A percentile compares a stretch with the other conserved stretches of the same genome.
Conservation (phyloP, 2,113 vertebrate species). For the Plecturocebus donacophilus region DNA sequence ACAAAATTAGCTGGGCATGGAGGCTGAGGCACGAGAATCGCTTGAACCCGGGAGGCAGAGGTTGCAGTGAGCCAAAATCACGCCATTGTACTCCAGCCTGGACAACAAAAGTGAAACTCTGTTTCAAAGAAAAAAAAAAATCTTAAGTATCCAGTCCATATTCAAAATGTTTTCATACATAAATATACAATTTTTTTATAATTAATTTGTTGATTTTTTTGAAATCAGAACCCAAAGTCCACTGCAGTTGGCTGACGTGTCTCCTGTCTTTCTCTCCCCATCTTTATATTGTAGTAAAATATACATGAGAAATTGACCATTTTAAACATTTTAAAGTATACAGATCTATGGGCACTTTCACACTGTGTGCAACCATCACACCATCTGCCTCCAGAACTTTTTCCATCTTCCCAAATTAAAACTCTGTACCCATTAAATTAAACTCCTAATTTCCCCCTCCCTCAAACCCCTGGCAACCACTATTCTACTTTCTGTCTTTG, state of each 20-base stretch:
- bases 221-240: not conserved
- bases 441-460: no score
- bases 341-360: not conserved
- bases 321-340: not conserved
- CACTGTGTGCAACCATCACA: not conserved
- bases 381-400: not conserved
- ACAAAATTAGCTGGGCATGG: no score
- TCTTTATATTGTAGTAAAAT: not conserved
- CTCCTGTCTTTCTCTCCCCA: not conserved
- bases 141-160: not conserved
- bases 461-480: no score
- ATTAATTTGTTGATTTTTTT: not conserved
- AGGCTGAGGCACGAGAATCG: no score
- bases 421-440: not conserved
- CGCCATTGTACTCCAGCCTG: no score
- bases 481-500: not conserved
- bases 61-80: no score
- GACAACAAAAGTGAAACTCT: no score
- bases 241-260: not conserved
- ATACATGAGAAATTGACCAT: not conserved
- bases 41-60: no score
- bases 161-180: not conserved
- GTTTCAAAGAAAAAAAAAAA: no score
- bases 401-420: not conserved
- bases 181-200: not conserved